Conservation (phyloP, 37 sponge, comb jelly and placozoan genomes). For the Oscarella lobularis region DNA sequence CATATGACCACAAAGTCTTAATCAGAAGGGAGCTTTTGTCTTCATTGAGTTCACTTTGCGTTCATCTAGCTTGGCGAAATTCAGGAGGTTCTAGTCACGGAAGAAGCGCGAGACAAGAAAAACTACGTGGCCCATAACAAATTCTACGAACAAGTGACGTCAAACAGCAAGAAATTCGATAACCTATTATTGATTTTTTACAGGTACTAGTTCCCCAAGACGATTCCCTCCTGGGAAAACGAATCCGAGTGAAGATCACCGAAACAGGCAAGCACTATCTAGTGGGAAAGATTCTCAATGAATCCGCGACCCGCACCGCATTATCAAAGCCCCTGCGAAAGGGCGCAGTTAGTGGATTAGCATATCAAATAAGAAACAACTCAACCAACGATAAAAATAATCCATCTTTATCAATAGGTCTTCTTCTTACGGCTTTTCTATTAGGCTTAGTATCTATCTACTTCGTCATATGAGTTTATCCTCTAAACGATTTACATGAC, state of each 20-base stretch:
- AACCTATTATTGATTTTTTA: too few relatives aligned
- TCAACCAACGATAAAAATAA: too few relatives aligned
- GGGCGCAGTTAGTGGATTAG: too few relatives aligned
- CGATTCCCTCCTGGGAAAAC: not conserved
- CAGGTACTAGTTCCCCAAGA: not conserved
- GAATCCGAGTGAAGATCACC: not conserved
- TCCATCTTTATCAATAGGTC: too few relatives aligned
- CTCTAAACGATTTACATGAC: too few relatives aligned
- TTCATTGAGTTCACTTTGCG: constrained; percentile 5
- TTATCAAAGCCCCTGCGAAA: too few relatives aligned
- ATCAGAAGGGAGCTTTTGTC: not conserved
- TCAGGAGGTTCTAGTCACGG: constrained; percentile 63
- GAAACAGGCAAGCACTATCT: not conserved
- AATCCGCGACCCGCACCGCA: too few relatives aligned
- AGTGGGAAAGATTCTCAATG: too few relatives aligned
- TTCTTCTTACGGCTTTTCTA: too few relatives aligned
- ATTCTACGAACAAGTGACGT: constrained; percentile 78
- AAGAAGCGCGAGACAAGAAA: constrained; percentile 62
- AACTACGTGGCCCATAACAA: constrained; percentile 90
- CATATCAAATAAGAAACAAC: too few relatives aligned
- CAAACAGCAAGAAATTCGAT: not conserved
- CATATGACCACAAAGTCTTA: constrained; percentile 47
- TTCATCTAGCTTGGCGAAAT: constrained; percentile 37
- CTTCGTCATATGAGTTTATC: too few relatives aligned
- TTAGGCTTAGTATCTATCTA: too few relatives aligned